A percentile compares a stretch with the other conserved stretches of the same genome.
phyloP scores from a whole-genome alignment of 23 tunicate species.

The Oikopleura vanhoeffeni region DNA sequence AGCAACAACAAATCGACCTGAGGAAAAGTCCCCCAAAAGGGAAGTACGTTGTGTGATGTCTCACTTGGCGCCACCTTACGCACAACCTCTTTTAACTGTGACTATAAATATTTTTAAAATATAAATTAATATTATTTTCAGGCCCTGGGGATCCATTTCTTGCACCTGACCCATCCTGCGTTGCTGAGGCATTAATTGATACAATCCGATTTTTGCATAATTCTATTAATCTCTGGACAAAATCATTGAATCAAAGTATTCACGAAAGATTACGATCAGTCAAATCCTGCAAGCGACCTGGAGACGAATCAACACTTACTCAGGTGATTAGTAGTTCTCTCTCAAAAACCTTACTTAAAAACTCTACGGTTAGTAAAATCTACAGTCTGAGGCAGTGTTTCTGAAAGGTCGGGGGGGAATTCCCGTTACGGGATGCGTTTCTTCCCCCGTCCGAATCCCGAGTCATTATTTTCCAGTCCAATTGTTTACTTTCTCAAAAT shows the following conservation, averaged over 20 bases:
- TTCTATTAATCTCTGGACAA: not conserved
- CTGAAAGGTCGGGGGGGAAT: too few relatives aligned
- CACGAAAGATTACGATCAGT: not conserved
- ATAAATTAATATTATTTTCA: not conserved
- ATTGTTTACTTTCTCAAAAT: too few relatives aligned
- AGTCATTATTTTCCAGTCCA: too few relatives aligned
- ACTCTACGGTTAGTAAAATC: too few relatives aligned
- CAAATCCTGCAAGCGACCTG: not conserved
- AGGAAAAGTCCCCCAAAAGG: too few relatives aligned
- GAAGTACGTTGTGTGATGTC: too few relatives aligned
- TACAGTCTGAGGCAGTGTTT: too few relatives aligned
- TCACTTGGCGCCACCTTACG: too few relatives aligned
- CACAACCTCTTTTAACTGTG: too few relatives aligned
- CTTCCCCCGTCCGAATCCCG: too few relatives aligned
- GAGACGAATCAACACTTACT: not conserved
- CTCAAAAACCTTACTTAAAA: not conserved
- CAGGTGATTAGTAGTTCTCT: not conserved
- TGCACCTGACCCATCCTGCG: constrained; percentile 3
- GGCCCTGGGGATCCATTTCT: constrained; percentile 11
- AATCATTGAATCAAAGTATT: not conserved
- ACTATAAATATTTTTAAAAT: not conserved
- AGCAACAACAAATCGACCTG: too few relatives aligned
- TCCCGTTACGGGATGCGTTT: too few relatives aligned
- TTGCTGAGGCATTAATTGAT: not conserved
- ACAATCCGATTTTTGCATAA: constrained; percentile 1